Evolutionary conservation across 2,113 vertebrate genomes (phyloP), one percentile per base, ranked within the genome.

Genomic region (Athene noctua): DNA sequence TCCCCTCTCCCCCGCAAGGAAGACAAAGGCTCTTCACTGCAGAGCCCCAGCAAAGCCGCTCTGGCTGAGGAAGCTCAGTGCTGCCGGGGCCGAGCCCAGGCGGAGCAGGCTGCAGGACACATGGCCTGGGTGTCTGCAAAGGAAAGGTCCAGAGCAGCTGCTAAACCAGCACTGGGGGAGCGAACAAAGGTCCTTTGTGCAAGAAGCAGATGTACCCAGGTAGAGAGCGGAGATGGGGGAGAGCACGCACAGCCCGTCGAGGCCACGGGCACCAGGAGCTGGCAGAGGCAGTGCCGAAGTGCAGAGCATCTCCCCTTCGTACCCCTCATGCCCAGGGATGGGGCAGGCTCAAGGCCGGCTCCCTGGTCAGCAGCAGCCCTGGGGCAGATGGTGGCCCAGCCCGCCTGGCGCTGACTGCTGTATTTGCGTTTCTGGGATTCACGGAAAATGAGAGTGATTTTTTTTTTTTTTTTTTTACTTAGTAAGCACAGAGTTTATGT

Each of bases 401-500:
- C 58, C 9, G 22, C 26, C 80, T 57, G 67, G 54, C 83, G 25
- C 61, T 5, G 18, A 1, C 21, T 5, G 25, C 36, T 61, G 15
- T 3, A 15, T 59, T 80, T 86, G 67, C 63, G 34, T 73, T 92
- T 70, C 90, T 82, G 58, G 74, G 49, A 77, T 90, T 62, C 72
- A n/a, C 2, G 0, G 66, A 80, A 94, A 95, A 89, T 0, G 11
- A 86, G 54, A 82, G 54, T 25, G 65, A 8, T 10, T 57, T 34
- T 54, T 67, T 83, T 34, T 10, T 57, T 34, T 54, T 67, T 83
- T 36, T 29, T 23, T 3, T 8, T 32, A 66, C 73, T 91, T 83
- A 58, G 85, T 94, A 96, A 96, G 92, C 90, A 86, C 6, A 22
- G 93, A 81, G 90, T 93, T 97, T 73, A 88, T 95, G 78, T 55